Evolutionary conservation across 2,113 vertebrate genomes (phyloP).

Genomic region (Gobio gobio): DNA sequence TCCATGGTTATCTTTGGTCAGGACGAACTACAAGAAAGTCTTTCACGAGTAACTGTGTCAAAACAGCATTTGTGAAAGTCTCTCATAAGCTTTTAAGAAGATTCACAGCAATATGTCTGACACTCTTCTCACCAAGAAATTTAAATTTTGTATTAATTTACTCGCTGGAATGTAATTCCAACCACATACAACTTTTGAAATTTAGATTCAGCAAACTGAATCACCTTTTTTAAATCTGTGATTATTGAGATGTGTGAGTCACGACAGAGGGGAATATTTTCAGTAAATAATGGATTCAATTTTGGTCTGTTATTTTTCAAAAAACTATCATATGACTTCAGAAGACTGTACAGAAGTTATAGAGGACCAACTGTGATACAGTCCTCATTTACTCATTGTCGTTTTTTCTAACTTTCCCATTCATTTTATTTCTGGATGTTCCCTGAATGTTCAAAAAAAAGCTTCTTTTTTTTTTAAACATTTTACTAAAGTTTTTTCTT

Average conservation of each 20-base stretch:
- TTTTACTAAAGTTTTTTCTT: too few species aligned
- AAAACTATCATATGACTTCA: neutral
- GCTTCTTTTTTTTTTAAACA: accelerated
- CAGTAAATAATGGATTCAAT: too few species aligned
- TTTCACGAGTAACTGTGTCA: constrained; percentile 34
- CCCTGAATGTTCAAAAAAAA: too few species aligned
- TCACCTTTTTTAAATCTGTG: neutral
- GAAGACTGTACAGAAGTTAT: neutral
- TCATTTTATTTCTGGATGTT: too few species aligned
- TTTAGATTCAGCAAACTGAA: neutral
- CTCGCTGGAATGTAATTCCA: neutral
- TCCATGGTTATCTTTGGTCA: neutral
- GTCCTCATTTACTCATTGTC: neutral
- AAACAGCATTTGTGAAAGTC: constrained; percentile 40
- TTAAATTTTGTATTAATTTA: neutral
- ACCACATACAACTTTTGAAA: neutral
- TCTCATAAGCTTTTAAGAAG: constrained; percentile 8
- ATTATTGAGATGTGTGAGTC: neutral
- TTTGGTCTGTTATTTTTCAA: neutral
- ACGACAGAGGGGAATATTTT: too few species aligned
- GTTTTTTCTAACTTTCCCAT: too few species aligned
- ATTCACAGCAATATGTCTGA: neutral
- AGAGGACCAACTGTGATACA: neutral
- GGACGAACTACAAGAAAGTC: neutral
- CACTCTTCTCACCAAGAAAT: neutral